Percentiles rank a stretch among this genome's conserved stretches.
Conservation (phyloP, 1,140 invertebrate genomes). For the Drosophila paulistorum region DNA sequence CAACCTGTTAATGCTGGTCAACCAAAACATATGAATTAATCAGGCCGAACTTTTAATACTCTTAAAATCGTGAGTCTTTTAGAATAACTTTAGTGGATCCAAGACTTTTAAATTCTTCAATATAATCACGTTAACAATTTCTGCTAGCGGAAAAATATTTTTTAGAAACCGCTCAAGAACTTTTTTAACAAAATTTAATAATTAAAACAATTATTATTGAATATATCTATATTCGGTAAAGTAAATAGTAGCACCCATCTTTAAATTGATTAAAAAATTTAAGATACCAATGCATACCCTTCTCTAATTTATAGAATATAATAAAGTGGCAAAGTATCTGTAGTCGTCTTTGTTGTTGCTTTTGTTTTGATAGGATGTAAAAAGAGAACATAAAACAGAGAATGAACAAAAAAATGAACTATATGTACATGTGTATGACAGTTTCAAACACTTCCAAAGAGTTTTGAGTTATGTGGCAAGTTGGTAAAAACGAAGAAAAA, state of each 20-base stretch:
- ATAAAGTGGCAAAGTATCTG: constrained; percentile 59
- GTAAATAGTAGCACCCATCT: too few relatives aligned
- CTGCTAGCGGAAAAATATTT: too few relatives aligned
- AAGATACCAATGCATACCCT: neutral
- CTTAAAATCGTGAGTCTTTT: neutral
- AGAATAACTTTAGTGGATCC: too few relatives aligned
- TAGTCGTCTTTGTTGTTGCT: constrained; percentile 30
- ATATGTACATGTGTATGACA: constrained; percentile 64
- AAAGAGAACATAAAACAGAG: constrained; percentile 12
- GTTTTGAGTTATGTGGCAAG: constrained; percentile 60
- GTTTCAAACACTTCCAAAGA: constrained; percentile 71
- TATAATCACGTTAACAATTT: too few relatives aligned
- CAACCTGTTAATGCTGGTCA: constrained; percentile 4
- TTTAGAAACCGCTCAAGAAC: too few relatives aligned
- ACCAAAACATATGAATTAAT: neutral
- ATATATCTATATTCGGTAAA: too few relatives aligned
- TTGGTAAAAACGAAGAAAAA: constrained; percentile 13
- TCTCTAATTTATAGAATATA: constrained; percentile 8
- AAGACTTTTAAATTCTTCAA: too few relatives aligned
- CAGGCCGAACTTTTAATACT: constrained; percentile 7
- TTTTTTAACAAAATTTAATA: too few relatives aligned
- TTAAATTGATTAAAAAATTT: neutral
- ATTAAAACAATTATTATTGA: too few relatives aligned
- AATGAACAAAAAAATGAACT: neutral
- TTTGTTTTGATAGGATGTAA: neutral